Conservation (phyloP, 2,888 invertebrate species). For the Pocota personata region DNA sequence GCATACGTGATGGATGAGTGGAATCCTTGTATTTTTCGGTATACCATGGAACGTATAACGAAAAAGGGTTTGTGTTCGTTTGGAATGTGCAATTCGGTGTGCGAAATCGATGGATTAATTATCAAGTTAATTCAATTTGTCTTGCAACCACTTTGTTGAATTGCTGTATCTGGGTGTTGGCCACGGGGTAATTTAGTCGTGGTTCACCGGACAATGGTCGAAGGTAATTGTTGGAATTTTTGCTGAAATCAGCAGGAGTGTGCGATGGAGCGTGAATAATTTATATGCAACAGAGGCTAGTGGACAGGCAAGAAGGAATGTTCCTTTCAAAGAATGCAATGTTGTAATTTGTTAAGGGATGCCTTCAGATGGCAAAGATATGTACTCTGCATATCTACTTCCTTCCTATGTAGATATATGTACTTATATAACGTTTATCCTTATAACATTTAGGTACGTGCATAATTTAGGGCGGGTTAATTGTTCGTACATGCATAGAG, state of each 20-base stretch:
- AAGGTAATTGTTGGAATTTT: conserved; percentile 16
- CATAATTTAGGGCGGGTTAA: too few relatives aligned
- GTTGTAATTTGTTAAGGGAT: background rate
- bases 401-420: too few relatives aligned
- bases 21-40: conserved; percentile 31
- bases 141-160: conserved; percentile 65
- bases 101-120: conserved; percentile 71
- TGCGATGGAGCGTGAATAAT: conserved; percentile 19
- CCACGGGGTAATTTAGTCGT: conserved; percentile 30
- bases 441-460: too few relatives aligned
- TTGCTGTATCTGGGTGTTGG: conserved; percentile 41
- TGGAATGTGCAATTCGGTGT: background rate
- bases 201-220: conserved; percentile 27
- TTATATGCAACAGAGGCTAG: background rate
- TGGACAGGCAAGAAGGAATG: background rate
- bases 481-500: too few relatives aligned
- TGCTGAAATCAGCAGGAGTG: background rate
- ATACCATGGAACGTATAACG: conserved; percentile 26
- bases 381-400: too few relatives aligned
- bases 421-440: too few relatives aligned
- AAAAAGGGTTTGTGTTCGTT: conserved; percentile 18
- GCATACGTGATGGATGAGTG: conserved; percentile 64
- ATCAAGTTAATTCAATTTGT: conserved; percentile 71
- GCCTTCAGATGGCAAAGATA: background rate
- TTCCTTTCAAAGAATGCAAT: background rate